Base-by-base conservation (phyloP, 2,797 vertebrate genomes). In the Liasis olivaceus region DNA sequence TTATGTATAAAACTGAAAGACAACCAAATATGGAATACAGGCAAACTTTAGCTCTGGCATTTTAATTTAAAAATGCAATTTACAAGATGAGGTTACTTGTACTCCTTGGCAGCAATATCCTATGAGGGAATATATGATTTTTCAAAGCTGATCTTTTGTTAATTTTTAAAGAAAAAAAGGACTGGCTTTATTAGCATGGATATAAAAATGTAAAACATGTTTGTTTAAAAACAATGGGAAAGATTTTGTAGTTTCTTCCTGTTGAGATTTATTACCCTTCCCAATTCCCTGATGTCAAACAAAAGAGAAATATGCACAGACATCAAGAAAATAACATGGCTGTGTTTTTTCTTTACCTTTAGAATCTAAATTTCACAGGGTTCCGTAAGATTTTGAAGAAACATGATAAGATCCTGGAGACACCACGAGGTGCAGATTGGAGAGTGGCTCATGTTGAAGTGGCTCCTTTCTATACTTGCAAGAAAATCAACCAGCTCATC, bases 301-400 rank as follows among this genome's bases (percentile, higher is more conserved):
- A 31, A 59, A 60, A 89, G 13, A 31, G 8, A 56, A 88, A 36
- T 47, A 31, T 54, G 22, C 36, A 5, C 0, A 88, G 77, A 63
- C 56, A 20, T 60, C 87, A 92, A 93, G 1, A 20, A 94, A 81
- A 89, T 42, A 81, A 93, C 12, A 28, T 90, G 31, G 15, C 63
- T 90, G 51, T 93, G 1, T 85, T 93, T 93, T 93, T 93, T 69
- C 94, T 91, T 93, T 77, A 2, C 90, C 87, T 95, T 20, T 96
- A 99, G 99, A 99, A 99, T 97, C 98, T 99, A 97, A 99, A 99
- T 97, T 99, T 99, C 97, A 99, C 99, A 0, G 99, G 99, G 90
- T 99, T 99, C 98, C 98, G 99, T 95, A 99, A 99, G 98, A 99
- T 99, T 96, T 97, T 99, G 86, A 99, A 99, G 98, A 99, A 99